phyloP scores from a whole-genome alignment of 2,113 vertebrate genomes.

The Suricata suricatta region DNA sequence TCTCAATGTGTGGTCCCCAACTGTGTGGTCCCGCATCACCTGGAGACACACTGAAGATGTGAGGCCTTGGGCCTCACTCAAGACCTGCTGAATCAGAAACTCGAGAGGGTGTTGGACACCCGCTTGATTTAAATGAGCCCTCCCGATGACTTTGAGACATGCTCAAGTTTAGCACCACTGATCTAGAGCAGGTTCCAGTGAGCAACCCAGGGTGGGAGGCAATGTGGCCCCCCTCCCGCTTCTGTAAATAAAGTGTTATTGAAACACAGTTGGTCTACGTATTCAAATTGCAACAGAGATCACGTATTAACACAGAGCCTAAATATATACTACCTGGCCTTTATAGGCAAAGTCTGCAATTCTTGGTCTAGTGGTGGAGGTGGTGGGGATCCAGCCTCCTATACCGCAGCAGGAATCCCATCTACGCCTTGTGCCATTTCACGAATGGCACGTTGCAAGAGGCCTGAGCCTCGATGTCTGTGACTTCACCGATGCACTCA shows the following conservation, averaged over 20 bases:
- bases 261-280: neutral
- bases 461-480: neutral
- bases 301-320: neutral
- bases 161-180: neutral
- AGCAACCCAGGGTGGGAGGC: neutral
- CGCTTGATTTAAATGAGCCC: too few relatives aligned
- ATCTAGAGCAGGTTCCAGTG: too few relatives aligned
- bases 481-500: neutral
- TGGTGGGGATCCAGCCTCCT: neutral
- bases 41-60: neutral
- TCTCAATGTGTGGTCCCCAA: neutral
- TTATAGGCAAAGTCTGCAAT: neutral
- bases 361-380: neutral
- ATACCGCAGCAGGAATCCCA: neutral
- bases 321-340: neutral
- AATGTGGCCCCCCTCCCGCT: neutral
- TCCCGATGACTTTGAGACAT: neutral
- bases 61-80: accelerated
- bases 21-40: accelerated
- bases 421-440: neutral
- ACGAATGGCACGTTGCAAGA: too few relatives aligned
- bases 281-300: neutral
- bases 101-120: neutral
- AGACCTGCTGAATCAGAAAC: neutral
- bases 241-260: neutral